Conservation (phyloP, 2,113 vertebrate species). For the Laticauda colubrina region DNA sequence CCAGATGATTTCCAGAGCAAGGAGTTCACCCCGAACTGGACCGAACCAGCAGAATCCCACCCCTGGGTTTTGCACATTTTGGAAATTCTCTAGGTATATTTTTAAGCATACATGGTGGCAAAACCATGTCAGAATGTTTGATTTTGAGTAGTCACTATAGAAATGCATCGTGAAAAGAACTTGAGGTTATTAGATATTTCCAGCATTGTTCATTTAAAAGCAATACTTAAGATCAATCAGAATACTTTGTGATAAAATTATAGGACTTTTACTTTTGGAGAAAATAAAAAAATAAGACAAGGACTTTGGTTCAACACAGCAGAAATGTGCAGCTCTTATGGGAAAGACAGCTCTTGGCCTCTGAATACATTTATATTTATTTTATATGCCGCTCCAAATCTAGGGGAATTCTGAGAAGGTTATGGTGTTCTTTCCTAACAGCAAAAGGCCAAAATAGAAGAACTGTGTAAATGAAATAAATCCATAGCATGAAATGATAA, state of each 20-base stretch:
- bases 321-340: background rate
- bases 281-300: background rate
- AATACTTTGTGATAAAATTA: background rate
- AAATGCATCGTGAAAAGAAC: background rate
- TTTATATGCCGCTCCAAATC: background rate
- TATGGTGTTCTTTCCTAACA: background rate
- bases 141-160: background rate
- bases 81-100: background rate
- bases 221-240: background rate
- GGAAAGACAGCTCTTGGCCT: background rate
- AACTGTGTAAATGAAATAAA: background rate
- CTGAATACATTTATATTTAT: background rate
- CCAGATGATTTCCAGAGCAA: no score
- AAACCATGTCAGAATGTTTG: background rate
- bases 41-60: no score
- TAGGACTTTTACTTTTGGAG: background rate
- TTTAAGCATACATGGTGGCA: background rate
- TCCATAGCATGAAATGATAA: background rate
- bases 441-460: background rate
- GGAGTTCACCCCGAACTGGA: no score
- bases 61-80: background rate
- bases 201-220: background rate
- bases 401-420: background rate
- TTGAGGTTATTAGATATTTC: background rate
- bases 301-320: background rate